A percentile compares a stretch with the other conserved stretches of the same genome.
Evolutionary conservation across 2,113 vertebrate genomes (phyloP).

Genomic region (Probosciger aterrimus): DNA sequence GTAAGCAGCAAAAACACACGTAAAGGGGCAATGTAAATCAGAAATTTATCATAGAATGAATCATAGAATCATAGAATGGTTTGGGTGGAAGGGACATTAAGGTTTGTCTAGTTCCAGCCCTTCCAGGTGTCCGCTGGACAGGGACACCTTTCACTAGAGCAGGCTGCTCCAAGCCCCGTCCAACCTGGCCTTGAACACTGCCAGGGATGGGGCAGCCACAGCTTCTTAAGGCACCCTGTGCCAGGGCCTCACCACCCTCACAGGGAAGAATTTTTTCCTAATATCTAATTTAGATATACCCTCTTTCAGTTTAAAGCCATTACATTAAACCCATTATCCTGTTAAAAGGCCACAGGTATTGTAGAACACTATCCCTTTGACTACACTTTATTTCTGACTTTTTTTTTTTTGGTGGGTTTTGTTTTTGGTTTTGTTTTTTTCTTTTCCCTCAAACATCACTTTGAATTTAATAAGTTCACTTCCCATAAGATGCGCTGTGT

Average conservation of each 20-base stretch:
- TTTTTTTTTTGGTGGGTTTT: not conserved
- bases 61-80: not conserved
- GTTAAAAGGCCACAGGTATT: not conserved
- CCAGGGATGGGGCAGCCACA: not conserved
- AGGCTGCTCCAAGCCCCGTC: not conserved
- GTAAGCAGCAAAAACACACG: not conserved
- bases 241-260: not conserved
- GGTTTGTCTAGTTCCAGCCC: not conserved
- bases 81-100: not conserved
- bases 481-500: not conserved
- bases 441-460: not conserved
- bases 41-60: not conserved
- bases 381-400: not conserved
- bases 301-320: not conserved
- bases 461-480: not conserved
- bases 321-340: not conserved
- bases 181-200: not conserved
- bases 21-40: not conserved
- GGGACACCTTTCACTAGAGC: not conserved
- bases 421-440: fast-evolving
- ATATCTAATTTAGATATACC: not conserved
- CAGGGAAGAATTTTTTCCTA: not conserved
- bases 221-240: not conserved
- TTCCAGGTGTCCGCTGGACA: not conserved
- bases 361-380: not conserved